Conservation (phyloP, 2,113 vertebrate species). For the Catharus fuscescens region DNA sequence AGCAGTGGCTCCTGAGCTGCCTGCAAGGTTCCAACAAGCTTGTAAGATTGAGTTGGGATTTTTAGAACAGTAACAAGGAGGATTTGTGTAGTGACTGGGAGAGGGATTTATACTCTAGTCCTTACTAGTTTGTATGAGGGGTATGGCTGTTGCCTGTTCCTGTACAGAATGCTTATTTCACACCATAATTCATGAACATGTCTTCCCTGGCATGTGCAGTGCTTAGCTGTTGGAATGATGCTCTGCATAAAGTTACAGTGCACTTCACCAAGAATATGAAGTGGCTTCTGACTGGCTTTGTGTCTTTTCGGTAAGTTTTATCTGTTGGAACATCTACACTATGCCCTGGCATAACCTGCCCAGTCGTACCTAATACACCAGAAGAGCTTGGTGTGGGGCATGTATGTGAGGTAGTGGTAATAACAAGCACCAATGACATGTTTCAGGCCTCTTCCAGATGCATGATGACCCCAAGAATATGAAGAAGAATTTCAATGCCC, state of each 20-base stretch:
- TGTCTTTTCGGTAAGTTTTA: neutral
- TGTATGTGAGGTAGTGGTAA: neutral
- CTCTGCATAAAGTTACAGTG: neutral
- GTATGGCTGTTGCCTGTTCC: neutral
- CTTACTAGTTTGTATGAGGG: neutral
- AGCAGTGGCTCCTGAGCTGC: neutral
- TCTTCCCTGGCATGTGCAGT: neutral
- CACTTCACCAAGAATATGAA: too few species aligned
- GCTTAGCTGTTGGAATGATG: neutral
- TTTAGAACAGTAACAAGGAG: neutral
- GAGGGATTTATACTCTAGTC: neutral
- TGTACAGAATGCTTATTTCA: neutral
- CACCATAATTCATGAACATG: neutral
- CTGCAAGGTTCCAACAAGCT: neutral
- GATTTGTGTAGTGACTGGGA: neutral
- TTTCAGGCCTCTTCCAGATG: neutral
- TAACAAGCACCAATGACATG: neutral
- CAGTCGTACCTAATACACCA: neutral
- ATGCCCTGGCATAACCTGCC: neutral
- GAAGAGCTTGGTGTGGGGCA: neutral
- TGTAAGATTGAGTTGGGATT: accelerated
- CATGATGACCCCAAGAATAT: neutral
- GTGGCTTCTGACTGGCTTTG: neutral
- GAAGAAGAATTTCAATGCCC: neutral
- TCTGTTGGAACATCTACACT: neutral